Evolutionary conservation across 2,888 invertebrate genomes (phyloP).

Genomic region (Dryadula phaetusa): DNA sequence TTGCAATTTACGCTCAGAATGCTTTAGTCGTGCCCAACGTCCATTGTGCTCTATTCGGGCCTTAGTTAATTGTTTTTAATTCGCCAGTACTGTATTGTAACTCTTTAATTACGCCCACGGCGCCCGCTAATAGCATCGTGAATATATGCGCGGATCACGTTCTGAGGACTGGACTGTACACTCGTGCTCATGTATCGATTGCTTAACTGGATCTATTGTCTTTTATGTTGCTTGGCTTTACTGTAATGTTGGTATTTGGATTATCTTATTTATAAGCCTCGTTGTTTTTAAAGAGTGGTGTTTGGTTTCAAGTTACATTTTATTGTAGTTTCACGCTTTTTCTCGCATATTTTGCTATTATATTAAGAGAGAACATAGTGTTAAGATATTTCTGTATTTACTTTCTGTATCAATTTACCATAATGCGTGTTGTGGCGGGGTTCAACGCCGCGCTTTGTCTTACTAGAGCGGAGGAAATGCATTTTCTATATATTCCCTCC

Average conservation of each 20-base stretch:
- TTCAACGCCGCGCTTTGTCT: no score
- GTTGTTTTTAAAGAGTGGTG: background rate
- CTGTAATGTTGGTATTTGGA: background rate
- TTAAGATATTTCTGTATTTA: no score
- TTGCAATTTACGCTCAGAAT: slow-evolving; percentile 50
- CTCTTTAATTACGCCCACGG: slow-evolving; percentile 82
- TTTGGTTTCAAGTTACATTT: background rate
- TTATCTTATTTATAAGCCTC: background rate
- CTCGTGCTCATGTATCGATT: slow-evolving; percentile 49
- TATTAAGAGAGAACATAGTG: no score
- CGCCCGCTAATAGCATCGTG: slow-evolving; percentile 74
- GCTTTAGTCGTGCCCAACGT: slow-evolving; percentile 66
- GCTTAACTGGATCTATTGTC: slow-evolving; percentile 26
- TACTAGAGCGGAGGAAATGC: no score
- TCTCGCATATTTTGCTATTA: no score
- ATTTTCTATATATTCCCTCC: no score
- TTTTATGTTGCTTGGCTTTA: slow-evolving; percentile 2
- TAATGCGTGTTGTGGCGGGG: no score
- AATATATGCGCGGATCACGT: slow-evolving; percentile 66
- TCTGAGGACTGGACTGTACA: slow-evolving; percentile 62
- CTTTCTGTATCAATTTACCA: no score
- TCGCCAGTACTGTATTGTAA: slow-evolving; percentile 76
- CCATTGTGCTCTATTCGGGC: slow-evolving; percentile 80
- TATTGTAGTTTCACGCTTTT: background rate
- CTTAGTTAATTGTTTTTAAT: slow-evolving; percentile 82